phyloP scores from a whole-genome alignment of 2,888 invertebrate species.

The Calliphora vomitoria region DNA sequence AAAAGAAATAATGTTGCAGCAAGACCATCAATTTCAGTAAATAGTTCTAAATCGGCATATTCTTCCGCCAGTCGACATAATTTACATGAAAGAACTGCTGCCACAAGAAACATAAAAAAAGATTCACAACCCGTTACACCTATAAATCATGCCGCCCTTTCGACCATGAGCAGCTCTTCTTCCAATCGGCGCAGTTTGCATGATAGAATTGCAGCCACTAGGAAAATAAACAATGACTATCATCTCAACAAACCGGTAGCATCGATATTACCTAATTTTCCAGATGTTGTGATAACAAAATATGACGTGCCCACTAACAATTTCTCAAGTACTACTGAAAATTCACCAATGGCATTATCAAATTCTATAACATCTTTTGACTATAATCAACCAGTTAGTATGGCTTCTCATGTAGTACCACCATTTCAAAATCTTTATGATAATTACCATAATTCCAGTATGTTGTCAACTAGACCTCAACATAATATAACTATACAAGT shows the following conservation, averaged over 20 bases:
- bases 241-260: background rate
- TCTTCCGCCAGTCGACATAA: background rate
- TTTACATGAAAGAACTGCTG: slow-evolving; percentile 14
- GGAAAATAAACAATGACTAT: background rate
- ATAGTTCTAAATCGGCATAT: background rate
- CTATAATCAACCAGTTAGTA: background rate
- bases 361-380: background rate
- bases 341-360: background rate
- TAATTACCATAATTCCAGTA: background rate
- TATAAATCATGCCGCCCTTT: too few species aligned
- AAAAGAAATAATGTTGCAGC: background rate
- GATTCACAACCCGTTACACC: background rate
- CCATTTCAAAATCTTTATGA: background rate
- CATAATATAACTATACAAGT: background rate
- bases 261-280: background rate
- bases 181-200: too few species aligned
- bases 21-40: background rate
- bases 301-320: slow-evolving; percentile 6
- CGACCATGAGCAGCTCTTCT: too few species aligned
- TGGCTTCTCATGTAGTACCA: background rate
- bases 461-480: background rate
- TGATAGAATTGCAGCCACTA: background rate
- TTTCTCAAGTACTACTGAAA: too few species aligned
- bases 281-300: slow-evolving; percentile 48
- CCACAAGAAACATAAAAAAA: background rate